A percentile compares a stretch with the other conserved stretches of the same genome.
Conservation (phyloP, 2,888 invertebrate species). For the Matsumyia berberina region DNA sequence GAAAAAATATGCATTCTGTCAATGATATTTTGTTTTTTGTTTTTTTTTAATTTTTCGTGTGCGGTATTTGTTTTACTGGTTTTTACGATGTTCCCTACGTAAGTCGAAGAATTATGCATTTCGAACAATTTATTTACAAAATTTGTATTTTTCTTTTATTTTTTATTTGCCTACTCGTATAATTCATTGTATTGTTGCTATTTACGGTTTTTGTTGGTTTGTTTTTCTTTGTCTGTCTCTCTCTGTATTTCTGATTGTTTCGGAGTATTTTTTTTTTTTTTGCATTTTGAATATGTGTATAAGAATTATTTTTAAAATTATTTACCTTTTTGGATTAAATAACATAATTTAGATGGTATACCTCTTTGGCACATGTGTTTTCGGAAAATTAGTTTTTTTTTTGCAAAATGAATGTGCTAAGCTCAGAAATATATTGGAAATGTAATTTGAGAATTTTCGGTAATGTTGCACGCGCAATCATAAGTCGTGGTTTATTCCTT, state of each 20-base stretch:
- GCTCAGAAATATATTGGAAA: constrained; percentile 18
- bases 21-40: constrained; percentile 68
- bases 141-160: constrained; percentile 42
- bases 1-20: constrained; percentile 72
- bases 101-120: constrained; percentile 58
- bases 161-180: constrained; percentile 75
- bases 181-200: constrained; percentile 74
- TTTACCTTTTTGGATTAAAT: constrained; percentile 77
- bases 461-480: constrained; percentile 55
- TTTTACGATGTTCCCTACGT: constrained; percentile 59
- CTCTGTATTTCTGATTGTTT: constrained; percentile 75
- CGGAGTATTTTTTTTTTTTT: constrained; percentile 65
- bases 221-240: constrained; percentile 76
- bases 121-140: constrained; percentile 66
- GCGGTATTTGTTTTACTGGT: constrained; percentile 47
- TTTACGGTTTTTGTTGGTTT: constrained; percentile 53
- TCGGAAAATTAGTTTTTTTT: constrained; percentile 29
- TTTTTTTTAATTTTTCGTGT: constrained; percentile 58
- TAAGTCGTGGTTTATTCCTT: constrained; percentile 46
- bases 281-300: constrained; percentile 75
- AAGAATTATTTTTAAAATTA: constrained; percentile 22
- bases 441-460: constrained; percentile 4
- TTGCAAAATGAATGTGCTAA: constrained; percentile 58
- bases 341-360: constrained; percentile 68
- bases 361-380: constrained; percentile 72